Evolutionary conservation across 2,113 vertebrate genomes (phyloP).

Genomic region (Hucho hucho): DNA sequence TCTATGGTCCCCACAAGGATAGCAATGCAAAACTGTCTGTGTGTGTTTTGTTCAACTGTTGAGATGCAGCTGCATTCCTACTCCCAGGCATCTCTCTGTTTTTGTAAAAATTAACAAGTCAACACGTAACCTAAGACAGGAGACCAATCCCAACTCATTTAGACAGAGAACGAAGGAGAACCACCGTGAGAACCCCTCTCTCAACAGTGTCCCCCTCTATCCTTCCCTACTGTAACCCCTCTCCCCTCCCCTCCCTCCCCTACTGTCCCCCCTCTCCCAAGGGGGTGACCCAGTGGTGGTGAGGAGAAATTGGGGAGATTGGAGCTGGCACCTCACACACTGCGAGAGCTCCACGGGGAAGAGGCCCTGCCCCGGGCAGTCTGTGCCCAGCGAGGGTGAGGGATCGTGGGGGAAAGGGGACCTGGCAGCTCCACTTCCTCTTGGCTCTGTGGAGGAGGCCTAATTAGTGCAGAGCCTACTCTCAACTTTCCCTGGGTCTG

Average conservation of each 20-base stretch:
- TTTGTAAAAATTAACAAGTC: constrained; percentile 72
- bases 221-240: not conserved
- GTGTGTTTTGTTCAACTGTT: too few species aligned
- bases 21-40: too few species aligned
- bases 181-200: constrained; percentile 25
- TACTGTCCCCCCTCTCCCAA: not conserved
- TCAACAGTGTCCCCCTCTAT: not conserved
- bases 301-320: constrained; percentile 83
- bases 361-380: constrained; percentile 71
- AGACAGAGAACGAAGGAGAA: constrained; percentile 47
- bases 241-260: constrained; percentile 9
- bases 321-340: constrained; percentile 83
- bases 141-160: constrained; percentile 60
- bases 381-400: constrained; percentile 74
- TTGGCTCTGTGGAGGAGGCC: constrained; percentile 76
- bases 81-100: not conserved
- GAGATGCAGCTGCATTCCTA: not conserved
- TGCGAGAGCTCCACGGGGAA: constrained; percentile 59
- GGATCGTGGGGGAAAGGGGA: constrained; percentile 83
- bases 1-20: too few species aligned
- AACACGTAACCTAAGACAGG: constrained; percentile 69
- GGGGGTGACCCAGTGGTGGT: constrained; percentile 27
- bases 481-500: constrained; percentile 1
- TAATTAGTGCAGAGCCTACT: constrained; percentile 80
- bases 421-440: constrained; percentile 88